Conservation (phyloP, 1,140 invertebrate species). For the Tachypleus tridentatus region DNA sequence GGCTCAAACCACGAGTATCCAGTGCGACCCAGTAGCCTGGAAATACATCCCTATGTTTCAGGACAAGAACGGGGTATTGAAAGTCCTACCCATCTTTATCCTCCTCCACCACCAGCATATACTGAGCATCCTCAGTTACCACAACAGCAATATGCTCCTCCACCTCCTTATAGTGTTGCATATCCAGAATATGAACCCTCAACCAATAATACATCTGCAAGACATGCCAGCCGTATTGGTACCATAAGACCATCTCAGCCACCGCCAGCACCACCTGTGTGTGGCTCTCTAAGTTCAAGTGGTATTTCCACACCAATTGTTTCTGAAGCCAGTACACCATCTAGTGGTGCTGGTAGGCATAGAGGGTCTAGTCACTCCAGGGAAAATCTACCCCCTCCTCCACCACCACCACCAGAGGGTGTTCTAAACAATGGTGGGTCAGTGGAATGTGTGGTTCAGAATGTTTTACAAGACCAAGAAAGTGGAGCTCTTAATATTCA, state of each 20-base stretch:
- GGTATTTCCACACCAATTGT: conserved; percentile 37
- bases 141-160: conserved; percentile 17
- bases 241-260: conserved; percentile 18
- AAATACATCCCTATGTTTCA: conserved; percentile 30
- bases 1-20: conserved; percentile 35
- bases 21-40: conserved; percentile 60
- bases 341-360: conserved; percentile 43
- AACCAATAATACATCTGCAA: conserved; percentile 13
- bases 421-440: conserved; percentile 13
- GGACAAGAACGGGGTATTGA: conserved; percentile 9
- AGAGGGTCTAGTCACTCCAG: conserved; percentile 37
- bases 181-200: conserved; percentile 31
- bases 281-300: conserved; percentile 14
- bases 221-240: conserved; percentile 8
- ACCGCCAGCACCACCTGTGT: conserved; percentile 26
- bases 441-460: no score
- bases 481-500: no score
- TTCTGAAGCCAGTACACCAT: conserved; percentile 51
- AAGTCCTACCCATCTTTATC: conserved; percentile 26
- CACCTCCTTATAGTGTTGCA: conserved; percentile 22
- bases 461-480: no score
- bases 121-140: conserved; percentile 24
- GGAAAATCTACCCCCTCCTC: conserved; percentile 62
- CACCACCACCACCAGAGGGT: conserved; percentile 60
- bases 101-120: conserved; percentile 25